Evolutionary conservation across 2,113 vertebrate genomes (phyloP), one percentile per base, ranked within the genome.

Genomic region (Cariama cristata): DNA sequence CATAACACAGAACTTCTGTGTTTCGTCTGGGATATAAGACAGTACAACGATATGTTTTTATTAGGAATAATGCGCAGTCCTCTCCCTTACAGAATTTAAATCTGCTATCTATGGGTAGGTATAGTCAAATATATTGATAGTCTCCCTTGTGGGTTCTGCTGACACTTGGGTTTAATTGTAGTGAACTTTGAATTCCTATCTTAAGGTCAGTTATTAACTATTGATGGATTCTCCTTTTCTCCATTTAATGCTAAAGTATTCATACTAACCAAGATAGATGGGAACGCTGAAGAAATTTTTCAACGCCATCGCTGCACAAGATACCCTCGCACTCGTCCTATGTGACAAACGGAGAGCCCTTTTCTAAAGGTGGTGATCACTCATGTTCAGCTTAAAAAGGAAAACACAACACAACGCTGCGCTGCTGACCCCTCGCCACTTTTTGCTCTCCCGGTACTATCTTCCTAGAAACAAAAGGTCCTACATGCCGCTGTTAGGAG

Each of bases 191-290:
- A 98, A 98, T 98, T 98, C 96, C 97, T 98, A 98, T 98, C 98
- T 98, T 98, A 98, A 98, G 98, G 98, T 98, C 98, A 98, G 98
- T 98, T 98, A 98, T 98, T 98, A 98, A 98, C 98, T 98, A 97
- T 97, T 98, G 98, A 98, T 98, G 98, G 98, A 98, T 98, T 98
- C 97, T 97, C 96, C 98, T 98, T 98, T 98, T 98, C 98, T 95
- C 97, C 96, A 98, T 97, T 98, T 98, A 98, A 98, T 98, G 98
- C 97, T 98, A 97, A 98, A 97, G 98, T 98, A 98, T 98, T 98
- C 98, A 94, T 98, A 95, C 97, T 98, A 98, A 98, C 97, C 97
- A 98, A 98, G 98, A 98, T 27, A 96, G 96, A 98, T 98, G 97
- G 91, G 89, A 94, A 94, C 16, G 3, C 80, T 89, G 91, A 81